Conservation (phyloP, 2,888 invertebrate species). For the Himalopsyche kuldschensis region DNA sequence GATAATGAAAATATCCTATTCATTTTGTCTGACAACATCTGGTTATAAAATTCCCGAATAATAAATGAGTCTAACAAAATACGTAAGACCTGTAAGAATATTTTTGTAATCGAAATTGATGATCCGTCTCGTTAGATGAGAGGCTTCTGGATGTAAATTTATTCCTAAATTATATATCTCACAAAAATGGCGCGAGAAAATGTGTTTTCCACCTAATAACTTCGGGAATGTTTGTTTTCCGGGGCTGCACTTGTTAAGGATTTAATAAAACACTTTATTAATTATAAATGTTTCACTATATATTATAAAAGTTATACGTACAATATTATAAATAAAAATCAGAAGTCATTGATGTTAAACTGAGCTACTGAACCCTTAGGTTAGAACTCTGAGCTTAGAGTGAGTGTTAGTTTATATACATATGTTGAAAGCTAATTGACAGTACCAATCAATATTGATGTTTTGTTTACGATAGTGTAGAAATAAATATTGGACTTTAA, state of each 20-base stretch:
- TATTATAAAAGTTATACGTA: too few relatives aligned
- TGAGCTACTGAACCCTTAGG: too few relatives aligned
- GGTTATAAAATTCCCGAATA: neutral
- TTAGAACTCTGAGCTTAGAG: too few relatives aligned
- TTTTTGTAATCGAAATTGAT: slow-evolving; percentile 1
- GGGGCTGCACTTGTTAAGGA: neutral
- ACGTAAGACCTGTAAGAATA: neutral
- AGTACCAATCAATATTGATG: too few relatives aligned
- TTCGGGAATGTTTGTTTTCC: neutral
- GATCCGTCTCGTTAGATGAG: neutral
- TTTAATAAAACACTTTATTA: too few relatives aligned
- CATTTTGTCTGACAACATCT: neutral
- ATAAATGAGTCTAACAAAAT: neutral
- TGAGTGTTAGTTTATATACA: too few relatives aligned
- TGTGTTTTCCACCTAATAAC: neutral
- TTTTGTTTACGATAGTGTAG: too few relatives aligned
- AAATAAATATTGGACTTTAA: too few relatives aligned
- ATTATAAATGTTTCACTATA: too few relatives aligned
- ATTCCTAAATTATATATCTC: neutral
- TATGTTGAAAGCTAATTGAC: too few relatives aligned
- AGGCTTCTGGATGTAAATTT: neutral
- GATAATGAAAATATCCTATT: slow-evolving; percentile 1
- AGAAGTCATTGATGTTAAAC: too few relatives aligned
- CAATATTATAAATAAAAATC: too few relatives aligned
- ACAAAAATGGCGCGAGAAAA: neutral